Percentiles rank a stretch among this genome's conserved stretches.
Evolutionary conservation across 2,113 vertebrate species (phyloP).

Genomic region (Gorilla gorilla): DNA sequence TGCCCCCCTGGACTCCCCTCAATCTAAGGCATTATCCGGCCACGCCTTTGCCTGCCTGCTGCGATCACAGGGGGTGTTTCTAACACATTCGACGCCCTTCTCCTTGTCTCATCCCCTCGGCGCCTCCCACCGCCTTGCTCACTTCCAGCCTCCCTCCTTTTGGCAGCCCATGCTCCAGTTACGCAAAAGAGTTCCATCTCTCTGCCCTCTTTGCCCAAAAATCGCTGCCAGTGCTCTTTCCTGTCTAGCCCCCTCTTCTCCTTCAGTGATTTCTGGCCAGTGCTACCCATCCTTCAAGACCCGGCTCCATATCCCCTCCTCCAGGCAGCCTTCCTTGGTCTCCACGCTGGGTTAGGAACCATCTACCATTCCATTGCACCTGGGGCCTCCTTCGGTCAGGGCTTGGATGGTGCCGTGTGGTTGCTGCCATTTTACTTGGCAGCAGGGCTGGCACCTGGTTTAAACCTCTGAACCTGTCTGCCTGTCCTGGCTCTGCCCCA

Average conservation of each 20-base stretch:
- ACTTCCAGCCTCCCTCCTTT: no score
- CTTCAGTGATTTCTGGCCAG: no score
- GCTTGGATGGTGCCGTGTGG: fast-evolving
- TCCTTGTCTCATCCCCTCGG: fast-evolving
- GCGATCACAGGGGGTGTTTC: background rate
- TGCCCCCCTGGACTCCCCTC: fast-evolving
- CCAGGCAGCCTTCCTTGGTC: background rate
- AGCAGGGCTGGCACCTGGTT: background rate
- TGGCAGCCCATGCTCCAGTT: fast-evolving
- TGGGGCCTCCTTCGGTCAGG: background rate
- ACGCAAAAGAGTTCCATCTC: fast-evolving
- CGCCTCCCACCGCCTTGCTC: background rate
- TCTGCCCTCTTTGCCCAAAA: fast-evolving
- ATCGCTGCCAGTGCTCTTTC: fast-evolving
- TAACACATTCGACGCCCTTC: fast-evolving
- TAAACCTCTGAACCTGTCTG: fast-evolving
- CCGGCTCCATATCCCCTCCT: background rate
- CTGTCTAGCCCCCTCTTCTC: background rate
- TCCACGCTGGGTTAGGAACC: background rate
- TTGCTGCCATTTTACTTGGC: fast-evolving
- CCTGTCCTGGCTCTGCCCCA: fast-evolving
- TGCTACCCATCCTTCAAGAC: background rate
- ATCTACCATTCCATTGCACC: fast-evolving
- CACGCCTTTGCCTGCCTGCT: background rate
- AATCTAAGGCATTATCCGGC: fast-evolving